These are phyloP conservation scores for Eurystomus gularis DNA, from an alignment of 2,113 vertebrate species.

Conservation along the genomic window DNA sequence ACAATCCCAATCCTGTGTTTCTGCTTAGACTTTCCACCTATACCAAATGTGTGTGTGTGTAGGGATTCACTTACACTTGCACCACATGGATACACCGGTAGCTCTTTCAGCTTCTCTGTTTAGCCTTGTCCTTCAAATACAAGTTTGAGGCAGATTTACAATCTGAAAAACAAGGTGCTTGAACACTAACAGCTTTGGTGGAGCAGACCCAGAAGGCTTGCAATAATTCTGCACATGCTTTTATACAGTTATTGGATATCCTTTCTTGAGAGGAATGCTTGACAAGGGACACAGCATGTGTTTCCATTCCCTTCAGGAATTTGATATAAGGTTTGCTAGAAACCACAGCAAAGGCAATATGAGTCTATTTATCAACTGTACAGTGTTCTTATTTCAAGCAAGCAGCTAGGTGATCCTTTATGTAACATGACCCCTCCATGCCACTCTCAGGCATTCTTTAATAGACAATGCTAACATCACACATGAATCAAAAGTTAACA, in stretches of 20 bases:
- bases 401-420: neutral
- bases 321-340: constrained; percentile 52
- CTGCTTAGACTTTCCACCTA: neutral
- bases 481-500: neutral
- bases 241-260: constrained; percentile 58
- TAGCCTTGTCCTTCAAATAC: constrained; percentile 23
- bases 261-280: constrained; percentile 54
- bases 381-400: neutral
- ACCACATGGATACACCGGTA: neutral
- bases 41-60: neutral
- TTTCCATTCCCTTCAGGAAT: constrained; percentile 32
- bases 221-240: constrained; percentile 48
- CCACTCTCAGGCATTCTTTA: neutral
- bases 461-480: neutral
- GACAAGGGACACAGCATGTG: constrained; percentile 53
- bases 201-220: constrained; percentile 29
- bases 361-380: neutral
- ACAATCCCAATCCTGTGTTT: neutral
- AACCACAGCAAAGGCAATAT: constrained; percentile 13
- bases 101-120: constrained; percentile 29
- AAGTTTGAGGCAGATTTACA: constrained; percentile 51
- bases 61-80: neutral
- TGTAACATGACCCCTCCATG: neutral
- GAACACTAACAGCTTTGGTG: constrained; percentile 25
- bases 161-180: constrained; percentile 45